Evolutionary conservation across 35 echinoderm and acorn worm species (phyloP), one percentile per base, ranked within the genome.

Genomic region (Diadema setosum): DNA sequence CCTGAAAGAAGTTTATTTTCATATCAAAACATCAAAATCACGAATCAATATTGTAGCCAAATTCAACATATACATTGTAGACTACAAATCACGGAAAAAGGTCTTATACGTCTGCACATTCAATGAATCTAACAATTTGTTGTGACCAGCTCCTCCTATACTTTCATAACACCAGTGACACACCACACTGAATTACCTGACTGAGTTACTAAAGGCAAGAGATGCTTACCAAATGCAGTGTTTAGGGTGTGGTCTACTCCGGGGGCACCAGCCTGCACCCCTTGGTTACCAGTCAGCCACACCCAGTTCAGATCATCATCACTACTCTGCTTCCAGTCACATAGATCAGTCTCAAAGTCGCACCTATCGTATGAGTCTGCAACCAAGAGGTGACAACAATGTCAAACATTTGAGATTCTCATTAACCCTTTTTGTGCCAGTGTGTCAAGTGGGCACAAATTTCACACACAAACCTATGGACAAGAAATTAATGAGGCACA

Each of bases 221-320:
- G 21, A 8, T 17, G 3, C 90, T 81, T 20, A 92, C 90, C 90
- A 49, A 52, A 21, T 6, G 61, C 75, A n/a, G 23, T 70, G 27
- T 90, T 86, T 1, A 86, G 89, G 31, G 87, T 93, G 65, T 97
- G 95, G 73, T 97, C 95, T 0, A 82, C 35, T 24, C 55, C 82
- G 15, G 88, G 95, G 23, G 59, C 78, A 20, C 56, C 87, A 16
- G 70, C 93, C 59, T 90, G 87, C 8, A 55, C 26, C n/a, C 81
- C 87, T 5, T 83, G 42, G 2, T 55, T 58, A 23, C 57, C 91
- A 18, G 75, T 75, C 36, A 86, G 43, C 44, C 84, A 82, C 2
- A 49, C 11, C 91, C 91, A 97, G 26, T 97, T 57, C 46, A 93
- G 63, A 11, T 97, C 91, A 88, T 97, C 95, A 84, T 90, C 87